Evolutionary conservation across 1,140 invertebrate species (phyloP).

Genomic region (Leptinotarsa lineolata): DNA sequence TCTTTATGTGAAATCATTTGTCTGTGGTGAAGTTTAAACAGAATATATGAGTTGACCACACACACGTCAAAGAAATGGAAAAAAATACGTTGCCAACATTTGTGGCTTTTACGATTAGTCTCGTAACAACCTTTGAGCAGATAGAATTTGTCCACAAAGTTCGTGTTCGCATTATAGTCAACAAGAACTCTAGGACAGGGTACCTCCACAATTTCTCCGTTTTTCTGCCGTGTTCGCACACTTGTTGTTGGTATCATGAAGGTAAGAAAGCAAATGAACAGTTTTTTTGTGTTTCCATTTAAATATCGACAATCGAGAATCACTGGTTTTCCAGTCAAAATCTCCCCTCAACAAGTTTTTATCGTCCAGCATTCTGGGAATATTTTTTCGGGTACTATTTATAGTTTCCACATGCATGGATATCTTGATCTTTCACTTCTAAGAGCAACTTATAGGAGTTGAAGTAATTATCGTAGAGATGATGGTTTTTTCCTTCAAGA

Average conservation of each 20-base stretch:
- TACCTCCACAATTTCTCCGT: background rate
- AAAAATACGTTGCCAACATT: conserved; percentile 55
- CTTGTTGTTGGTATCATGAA: conserved; percentile 53
- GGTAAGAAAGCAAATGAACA: conserved; percentile 56
- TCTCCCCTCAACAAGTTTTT: conserved; percentile 38
- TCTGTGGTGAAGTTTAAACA: background rate
- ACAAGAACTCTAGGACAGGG: background rate
- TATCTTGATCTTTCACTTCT: background rate
- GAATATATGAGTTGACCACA: conserved; percentile 21
- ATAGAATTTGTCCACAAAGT: conserved; percentile 52
- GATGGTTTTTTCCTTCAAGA: background rate
- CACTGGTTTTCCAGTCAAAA: conserved; percentile 43
- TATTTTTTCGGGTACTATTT: conserved; percentile 43
- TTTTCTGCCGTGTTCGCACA: conserved; percentile 48
- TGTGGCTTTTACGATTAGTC: conserved; percentile 49
- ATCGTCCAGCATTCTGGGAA: conserved; percentile 47
- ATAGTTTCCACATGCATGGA: conserved; percentile 48
- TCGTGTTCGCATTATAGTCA: conserved; percentile 9
- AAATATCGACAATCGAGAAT: background rate
- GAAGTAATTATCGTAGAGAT: background rate
- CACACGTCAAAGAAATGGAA: conserved; percentile 28
- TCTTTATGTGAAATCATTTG: no score
- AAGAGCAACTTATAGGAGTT: background rate
- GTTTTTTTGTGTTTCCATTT: conserved; percentile 37
- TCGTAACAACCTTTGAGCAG: conserved; percentile 47